Percentiles rank a stretch among this genome's conserved stretches.
phyloP scores from a whole-genome alignment of 1,140 invertebrate genomes.

The Euura lappo region DNA sequence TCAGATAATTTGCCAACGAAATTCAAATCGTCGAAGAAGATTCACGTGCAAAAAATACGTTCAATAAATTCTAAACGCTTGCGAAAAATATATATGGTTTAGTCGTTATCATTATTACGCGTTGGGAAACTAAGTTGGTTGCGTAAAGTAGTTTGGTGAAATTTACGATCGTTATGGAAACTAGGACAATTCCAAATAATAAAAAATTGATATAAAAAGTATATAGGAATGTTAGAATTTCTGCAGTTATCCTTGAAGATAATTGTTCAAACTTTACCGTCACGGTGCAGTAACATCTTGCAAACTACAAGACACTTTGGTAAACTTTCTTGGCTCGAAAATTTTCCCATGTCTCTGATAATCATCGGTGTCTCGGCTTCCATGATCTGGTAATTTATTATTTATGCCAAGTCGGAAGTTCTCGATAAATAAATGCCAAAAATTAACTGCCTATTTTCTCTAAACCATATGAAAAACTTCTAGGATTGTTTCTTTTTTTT shows the following conservation, averaged over 20 bases:
- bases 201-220: not conserved
- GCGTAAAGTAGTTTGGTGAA: no score
- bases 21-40: no score
- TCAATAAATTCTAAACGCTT: no score
- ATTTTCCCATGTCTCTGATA: not conserved
- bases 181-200: not conserved
- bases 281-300: not conserved
- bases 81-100: no score
- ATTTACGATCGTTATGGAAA: not conserved
- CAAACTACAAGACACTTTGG: not conserved
- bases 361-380: not conserved
- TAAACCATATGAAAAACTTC: no score
- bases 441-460: no score
- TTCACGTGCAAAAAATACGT: no score
- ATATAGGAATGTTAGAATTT: not conserved
- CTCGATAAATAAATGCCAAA: not conserved
- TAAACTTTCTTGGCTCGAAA: not conserved
- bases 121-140: no score
- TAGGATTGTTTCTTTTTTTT: not conserved
- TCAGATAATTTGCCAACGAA: no score
- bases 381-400: not conserved
- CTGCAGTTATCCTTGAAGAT: not conserved
- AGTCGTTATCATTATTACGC: no score
- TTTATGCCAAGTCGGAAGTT: not conserved
- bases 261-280: slow-evolving; percentile 2